Evolutionary conservation across 2,113 vertebrate genomes (phyloP).

Genomic region (Passer montanus): DNA sequence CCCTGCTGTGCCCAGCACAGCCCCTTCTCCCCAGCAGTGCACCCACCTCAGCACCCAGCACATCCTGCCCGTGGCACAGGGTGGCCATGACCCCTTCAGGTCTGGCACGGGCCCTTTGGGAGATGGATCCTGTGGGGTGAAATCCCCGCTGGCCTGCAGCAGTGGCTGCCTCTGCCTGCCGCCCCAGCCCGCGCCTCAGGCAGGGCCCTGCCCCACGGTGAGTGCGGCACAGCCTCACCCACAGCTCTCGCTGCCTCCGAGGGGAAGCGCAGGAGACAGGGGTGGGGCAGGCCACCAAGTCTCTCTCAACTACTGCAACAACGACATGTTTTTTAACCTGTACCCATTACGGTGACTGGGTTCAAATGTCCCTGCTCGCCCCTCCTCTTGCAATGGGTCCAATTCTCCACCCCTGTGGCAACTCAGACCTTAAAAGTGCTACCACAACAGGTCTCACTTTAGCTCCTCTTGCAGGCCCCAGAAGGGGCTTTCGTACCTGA

Average conservation of each 20-base stretch:
- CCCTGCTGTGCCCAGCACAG: conserved; percentile 10
- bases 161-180: neutral
- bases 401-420: neutral
- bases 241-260: neutral
- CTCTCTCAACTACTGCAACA: conserved; percentile 18
- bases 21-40: neutral
- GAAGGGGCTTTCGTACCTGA: neutral
- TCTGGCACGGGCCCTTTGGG: neutral
- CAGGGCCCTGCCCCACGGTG: neutral
- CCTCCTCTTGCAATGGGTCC: neutral
- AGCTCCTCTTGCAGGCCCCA: neutral
- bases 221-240: neutral
- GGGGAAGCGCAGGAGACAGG: neutral
- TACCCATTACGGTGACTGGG: conserved; percentile 6
- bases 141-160: neutral
- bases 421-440: accelerated
- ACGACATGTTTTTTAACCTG: conserved; percentile 23
- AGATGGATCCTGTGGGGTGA: conserved; percentile 9
- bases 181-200: neutral
- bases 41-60: neutral
- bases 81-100: neutral
- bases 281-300: neutral
- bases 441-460: neutral
- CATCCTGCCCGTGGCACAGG: neutral
- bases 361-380: neutral